Conservation (phyloP, 2,113 vertebrate genomes). For the Thalassarche chlororhynchos region DNA sequence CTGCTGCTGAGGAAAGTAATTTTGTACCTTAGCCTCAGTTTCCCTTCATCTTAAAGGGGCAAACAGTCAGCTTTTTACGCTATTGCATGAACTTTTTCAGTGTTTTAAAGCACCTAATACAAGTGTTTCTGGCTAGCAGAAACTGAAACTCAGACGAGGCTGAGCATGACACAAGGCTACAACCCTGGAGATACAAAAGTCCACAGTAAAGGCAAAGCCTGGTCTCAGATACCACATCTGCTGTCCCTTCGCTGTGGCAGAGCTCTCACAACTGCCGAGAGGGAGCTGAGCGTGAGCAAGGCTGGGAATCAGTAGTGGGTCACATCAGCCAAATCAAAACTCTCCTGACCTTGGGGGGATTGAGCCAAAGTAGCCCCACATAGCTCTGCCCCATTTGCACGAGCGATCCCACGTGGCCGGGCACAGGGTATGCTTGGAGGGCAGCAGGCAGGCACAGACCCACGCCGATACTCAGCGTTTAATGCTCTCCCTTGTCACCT, state of each 20-base stretch:
- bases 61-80: neutral
- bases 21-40: neutral
- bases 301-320: neutral
- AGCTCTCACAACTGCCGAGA: neutral
- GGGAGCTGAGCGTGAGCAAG: neutral
- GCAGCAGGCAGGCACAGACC: neutral
- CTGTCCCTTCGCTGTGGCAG: neutral
- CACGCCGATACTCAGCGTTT: rapidly evolving
- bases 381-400: neutral
- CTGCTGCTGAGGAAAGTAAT: neutral
- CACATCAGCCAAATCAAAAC: neutral
- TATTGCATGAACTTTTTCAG: neutral
- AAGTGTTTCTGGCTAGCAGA: neutral
- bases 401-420: rapidly evolving
- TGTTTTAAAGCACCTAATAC: neutral
- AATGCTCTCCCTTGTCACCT: neutral
- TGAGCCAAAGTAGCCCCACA: neutral
- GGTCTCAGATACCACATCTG: neutral
- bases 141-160: neutral
- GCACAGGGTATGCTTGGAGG: neutral
- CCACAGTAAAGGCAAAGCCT: neutral
- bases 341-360: neutral
- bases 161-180: neutral
- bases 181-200: neutral
- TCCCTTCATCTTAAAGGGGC: neutral